Evolutionary conservation across 2,113 vertebrate genomes (phyloP).

Genomic region (Trogon melanurus): DNA sequence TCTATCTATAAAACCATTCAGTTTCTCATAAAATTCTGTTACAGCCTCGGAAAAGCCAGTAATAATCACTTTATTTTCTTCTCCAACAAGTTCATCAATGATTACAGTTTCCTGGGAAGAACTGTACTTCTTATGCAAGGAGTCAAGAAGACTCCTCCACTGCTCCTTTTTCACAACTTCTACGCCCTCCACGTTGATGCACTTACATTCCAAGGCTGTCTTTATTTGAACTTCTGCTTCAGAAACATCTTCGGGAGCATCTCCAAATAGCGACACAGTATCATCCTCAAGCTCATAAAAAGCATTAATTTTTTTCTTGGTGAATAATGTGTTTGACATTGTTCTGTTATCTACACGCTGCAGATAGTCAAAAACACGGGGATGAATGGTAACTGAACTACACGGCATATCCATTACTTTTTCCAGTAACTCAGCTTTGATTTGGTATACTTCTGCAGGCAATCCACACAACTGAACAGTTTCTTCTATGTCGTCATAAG

Average conservation of each 20-base stretch:
- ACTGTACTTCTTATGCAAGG: slow-evolving; percentile 38
- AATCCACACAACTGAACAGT: slow-evolving; percentile 77
- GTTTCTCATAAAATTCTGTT: background rate
- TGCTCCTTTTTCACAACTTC: slow-evolving; percentile 58
- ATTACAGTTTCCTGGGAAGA: slow-evolving; percentile 22
- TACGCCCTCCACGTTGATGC: slow-evolving; percentile 70
- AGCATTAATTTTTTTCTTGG: slow-evolving; percentile 71
- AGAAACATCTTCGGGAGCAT: slow-evolving; percentile 53
- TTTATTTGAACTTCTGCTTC: slow-evolving; percentile 78
- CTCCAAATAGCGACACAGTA: slow-evolving; percentile 69
- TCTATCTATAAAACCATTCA: slow-evolving; percentile 77
- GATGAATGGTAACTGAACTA: slow-evolving; percentile 53
- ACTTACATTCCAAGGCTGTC: slow-evolving; percentile 49
- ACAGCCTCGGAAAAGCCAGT: slow-evolving; percentile 74
- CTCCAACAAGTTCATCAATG: slow-evolving; percentile 29
- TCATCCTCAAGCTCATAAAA: slow-evolving; percentile 69
- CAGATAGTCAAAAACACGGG: slow-evolving; percentile 75
- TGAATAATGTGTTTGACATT: slow-evolving; percentile 76
- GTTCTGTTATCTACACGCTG: slow-evolving; percentile 59
- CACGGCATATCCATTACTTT: slow-evolving; percentile 50
- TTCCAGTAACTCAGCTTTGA: slow-evolving; percentile 73
- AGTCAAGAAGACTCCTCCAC: slow-evolving; percentile 72
- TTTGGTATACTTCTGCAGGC: slow-evolving; percentile 73
- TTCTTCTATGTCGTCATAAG: slow-evolving; percentile 38
- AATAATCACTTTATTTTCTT: slow-evolving; percentile 69